Evolutionary conservation across 1,140 invertebrate genomes (phyloP).

Genomic region (Chironomus tepperi): DNA sequence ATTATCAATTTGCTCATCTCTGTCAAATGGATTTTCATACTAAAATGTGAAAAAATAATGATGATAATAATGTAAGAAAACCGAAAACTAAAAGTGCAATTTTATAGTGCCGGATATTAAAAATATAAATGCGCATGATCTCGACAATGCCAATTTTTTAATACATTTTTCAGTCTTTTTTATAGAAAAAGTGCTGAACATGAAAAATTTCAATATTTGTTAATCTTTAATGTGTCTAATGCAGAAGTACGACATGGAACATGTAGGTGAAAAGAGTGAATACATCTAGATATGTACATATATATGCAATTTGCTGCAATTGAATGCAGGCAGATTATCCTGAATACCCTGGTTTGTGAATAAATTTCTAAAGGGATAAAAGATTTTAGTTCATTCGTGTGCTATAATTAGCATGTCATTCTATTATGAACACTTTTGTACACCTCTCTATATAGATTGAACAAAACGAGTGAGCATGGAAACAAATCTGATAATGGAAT

Average conservation of each 20-base stretch:
- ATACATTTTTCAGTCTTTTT: not conserved
- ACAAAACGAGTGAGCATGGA: not conserved
- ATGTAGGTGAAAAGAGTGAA: not conserved
- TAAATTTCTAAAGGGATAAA: too few relatives aligned
- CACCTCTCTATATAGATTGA: not conserved
- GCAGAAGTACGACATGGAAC: not conserved
- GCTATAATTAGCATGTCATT: constrained; percentile 2
- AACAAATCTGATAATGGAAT: not conserved
- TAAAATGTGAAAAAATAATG: too few relatives aligned
- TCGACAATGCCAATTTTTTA: not conserved
- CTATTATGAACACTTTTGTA: not conserved
- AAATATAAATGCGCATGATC: constrained; percentile 12
- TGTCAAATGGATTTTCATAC: not conserved
- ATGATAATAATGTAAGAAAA: not conserved
- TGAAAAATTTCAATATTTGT: not conserved
- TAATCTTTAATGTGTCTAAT: constrained; percentile 21
- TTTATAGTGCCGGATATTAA: not conserved
- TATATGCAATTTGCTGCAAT: not conserved
- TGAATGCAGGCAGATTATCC: not conserved
- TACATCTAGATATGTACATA: not conserved
- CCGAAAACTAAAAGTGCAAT: not conserved
- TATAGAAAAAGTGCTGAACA: not conserved
- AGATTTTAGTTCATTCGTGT: not conserved
- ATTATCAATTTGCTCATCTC: not conserved
- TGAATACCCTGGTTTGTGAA: too few relatives aligned